A percentile compares a stretch with the other conserved stretches of the same genome.
Evolutionary conservation across 92 coral and sea anemone genomes (phyloP).

Genomic region (Bergia sp.): DNA sequence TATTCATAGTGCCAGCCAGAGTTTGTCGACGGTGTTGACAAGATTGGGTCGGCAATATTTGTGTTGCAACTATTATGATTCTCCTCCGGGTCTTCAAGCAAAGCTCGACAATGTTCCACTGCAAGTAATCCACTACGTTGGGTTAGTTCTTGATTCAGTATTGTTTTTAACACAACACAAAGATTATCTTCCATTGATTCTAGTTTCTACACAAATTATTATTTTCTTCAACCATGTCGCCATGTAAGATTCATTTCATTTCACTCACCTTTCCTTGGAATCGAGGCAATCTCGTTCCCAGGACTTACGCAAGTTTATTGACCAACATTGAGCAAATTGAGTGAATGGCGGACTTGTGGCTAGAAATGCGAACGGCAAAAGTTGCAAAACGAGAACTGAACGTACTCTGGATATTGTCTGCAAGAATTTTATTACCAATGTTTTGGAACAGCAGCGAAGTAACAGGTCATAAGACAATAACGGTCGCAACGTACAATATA

Average conservation of each 20-base stretch:
- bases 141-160: background rate
- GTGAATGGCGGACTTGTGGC: too few relatives aligned
- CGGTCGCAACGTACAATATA: constrained; percentile 88
- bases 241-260: too few relatives aligned
- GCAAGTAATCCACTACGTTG: constrained; percentile 30
- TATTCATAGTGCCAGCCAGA: too few relatives aligned
- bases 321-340: too few relatives aligned
- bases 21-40: background rate
- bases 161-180: background rate
- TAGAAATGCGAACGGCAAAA: background rate
- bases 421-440: background rate
- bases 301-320: too few relatives aligned
- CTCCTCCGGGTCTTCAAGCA: constrained; percentile 2
- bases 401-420: constrained; percentile 6
- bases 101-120: constrained; percentile 17
- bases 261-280: too few relatives aligned
- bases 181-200: background rate
- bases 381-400: background rate
- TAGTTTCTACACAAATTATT: background rate
- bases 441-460: background rate
- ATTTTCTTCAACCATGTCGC: too few relatives aligned
- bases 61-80: background rate
- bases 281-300: too few relatives aligned
- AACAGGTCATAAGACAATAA: constrained; percentile 58
- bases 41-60: background rate